Percentiles rank a stretch among this genome's conserved stretches.
These are phyloP conservation scores for Troilus luridus DNA, from an alignment of 2,888 invertebrate genomes.

Conservation along the genomic window DNA sequence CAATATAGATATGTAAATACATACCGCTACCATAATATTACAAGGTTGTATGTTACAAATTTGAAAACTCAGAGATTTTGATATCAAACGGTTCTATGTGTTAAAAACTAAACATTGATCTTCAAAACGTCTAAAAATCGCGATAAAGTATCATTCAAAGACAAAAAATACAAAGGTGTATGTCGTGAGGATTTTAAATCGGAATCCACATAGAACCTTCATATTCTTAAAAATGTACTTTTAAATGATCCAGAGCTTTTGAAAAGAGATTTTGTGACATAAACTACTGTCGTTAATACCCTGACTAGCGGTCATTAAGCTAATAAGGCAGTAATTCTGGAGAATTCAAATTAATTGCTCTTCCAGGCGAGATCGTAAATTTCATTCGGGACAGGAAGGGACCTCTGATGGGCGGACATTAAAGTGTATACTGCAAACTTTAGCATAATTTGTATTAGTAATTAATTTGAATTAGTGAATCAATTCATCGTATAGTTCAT, in stretches of 20 bases:
- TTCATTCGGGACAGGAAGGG: neutral
- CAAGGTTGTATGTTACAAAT: too few species aligned
- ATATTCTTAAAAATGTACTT: too few species aligned
- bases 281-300: conserved; percentile 18
- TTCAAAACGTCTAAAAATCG: too few species aligned
- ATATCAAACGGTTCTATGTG: too few species aligned
- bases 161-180: too few species aligned
- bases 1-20: too few species aligned
- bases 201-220: too few species aligned
- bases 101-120: too few species aligned
- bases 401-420: neutral
- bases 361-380: neutral
- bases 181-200: too few species aligned
- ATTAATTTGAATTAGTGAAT: neutral
- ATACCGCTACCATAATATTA: too few species aligned
- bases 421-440: neutral
- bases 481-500: neutral
- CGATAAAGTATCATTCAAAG: too few species aligned
- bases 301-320: neutral
- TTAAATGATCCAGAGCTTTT: neutral
- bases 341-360: conserved; percentile 14
- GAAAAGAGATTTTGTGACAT: neutral
- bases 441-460: neutral
- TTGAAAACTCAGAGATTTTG: too few species aligned
- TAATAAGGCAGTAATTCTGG: neutral